These are phyloP conservation scores for Phalacrocorax brasilianus DNA, from an alignment of 2,113 vertebrate genomes.

Conservation along the genomic window DNA sequence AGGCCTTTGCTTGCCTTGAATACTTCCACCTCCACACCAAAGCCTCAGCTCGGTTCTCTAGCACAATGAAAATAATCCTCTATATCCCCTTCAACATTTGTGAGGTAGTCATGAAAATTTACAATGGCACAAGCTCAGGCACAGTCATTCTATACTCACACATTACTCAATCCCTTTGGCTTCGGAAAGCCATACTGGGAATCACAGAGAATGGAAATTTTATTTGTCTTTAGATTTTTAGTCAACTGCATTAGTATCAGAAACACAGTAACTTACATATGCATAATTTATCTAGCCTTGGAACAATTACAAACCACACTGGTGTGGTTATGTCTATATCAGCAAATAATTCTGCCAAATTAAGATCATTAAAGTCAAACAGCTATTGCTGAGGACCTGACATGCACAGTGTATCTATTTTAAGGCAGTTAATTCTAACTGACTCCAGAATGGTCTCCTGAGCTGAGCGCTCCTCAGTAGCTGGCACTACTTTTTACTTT, in stretches of 20 bases:
- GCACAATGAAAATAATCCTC: not conserved
- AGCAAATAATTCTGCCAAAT: not conserved
- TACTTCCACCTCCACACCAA: not conserved
- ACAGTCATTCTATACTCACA: not conserved
- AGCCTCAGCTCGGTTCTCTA: not conserved
- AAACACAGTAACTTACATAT: not conserved
- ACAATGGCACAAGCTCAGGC: not conserved
- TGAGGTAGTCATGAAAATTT: not conserved
- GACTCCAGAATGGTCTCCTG: not conserved
- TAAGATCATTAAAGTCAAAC: not conserved
- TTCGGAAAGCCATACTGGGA: not conserved
- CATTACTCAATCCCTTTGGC: not conserved
- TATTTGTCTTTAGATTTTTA: not conserved
- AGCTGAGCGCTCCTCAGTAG: not conserved
- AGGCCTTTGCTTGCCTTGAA: not conserved
- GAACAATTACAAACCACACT: not conserved
- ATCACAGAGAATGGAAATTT: not conserved
- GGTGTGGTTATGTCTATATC: not conserved
- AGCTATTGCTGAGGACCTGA: not conserved
- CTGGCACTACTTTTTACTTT: not conserved
- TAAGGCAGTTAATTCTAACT: not conserved
- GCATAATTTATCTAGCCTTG: not conserved
- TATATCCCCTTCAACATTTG: not conserved
- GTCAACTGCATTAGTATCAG: not conserved
- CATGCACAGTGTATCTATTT: not conserved